phyloP scores from a whole-genome alignment of 2,113 vertebrate species.

The Arizona elegans region DNA sequence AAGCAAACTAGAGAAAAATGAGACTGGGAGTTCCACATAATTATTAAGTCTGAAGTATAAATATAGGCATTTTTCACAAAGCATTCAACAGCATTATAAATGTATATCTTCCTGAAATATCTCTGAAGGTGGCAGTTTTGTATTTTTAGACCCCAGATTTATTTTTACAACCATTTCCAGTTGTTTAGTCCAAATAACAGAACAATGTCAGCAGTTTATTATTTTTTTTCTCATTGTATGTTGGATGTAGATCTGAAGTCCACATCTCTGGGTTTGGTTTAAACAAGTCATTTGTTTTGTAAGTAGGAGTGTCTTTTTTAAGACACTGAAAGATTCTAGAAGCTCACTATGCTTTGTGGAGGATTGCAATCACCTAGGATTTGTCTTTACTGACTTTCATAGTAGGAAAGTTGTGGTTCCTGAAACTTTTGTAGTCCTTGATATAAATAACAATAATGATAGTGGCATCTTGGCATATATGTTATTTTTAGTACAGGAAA shows the following conservation, averaged over 20 bases:
- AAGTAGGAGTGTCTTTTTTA: background rate
- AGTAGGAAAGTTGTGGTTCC: background rate
- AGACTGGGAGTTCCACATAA: background rate
- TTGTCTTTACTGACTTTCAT: background rate
- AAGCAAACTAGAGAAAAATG: background rate
- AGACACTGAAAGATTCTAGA: background rate
- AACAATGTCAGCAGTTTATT: background rate
- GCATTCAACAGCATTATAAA: background rate
- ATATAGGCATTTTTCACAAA: background rate
- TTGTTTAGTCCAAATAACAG: background rate
- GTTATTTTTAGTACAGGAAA: background rate
- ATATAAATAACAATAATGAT: background rate
- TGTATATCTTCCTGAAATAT: background rate
- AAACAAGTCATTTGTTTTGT: background rate
- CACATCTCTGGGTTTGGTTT: background rate
- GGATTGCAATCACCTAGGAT: background rate
- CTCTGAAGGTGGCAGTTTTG: background rate
- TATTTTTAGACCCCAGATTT: background rate
- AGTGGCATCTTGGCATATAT: background rate
- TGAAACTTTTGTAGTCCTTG: background rate
- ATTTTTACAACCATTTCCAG: background rate
- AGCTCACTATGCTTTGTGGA: background rate
- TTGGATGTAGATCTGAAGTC: background rate
- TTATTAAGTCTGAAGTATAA: background rate
- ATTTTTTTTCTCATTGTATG: background rate